These are phyloP conservation scores for Cepaea nemoralis DNA, from an alignment of 1,140 invertebrate species.

Conservation along the genomic window DNA sequence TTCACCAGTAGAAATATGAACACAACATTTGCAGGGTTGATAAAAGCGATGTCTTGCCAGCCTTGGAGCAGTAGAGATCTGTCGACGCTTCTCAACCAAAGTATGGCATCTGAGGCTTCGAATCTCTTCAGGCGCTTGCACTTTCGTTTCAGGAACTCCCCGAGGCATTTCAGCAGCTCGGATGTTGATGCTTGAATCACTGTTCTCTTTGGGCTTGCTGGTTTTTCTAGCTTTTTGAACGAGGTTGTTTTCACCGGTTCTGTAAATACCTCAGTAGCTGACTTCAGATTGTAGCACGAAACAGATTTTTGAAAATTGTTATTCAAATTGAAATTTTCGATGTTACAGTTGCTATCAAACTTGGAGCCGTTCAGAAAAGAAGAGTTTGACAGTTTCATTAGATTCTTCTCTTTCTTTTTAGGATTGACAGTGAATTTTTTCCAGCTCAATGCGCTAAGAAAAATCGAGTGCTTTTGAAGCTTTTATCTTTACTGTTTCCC, in stretches of 20 bases:
- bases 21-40: constrained; percentile 99
- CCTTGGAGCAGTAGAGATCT: constrained; percentile 94
- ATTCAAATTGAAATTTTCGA: constrained; percentile 74
- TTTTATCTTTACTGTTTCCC: constrained; percentile 81
- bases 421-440: constrained; percentile 92
- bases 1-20: constrained; percentile 98
- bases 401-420: constrained; percentile 82
- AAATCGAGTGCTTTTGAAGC: constrained; percentile 94
- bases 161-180: constrained; percentile 96
- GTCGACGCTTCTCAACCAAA: constrained; percentile 98
- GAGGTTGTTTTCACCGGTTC: constrained; percentile 58
- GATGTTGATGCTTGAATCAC: constrained; percentile 98
- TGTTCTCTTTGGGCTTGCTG: constrained; percentile 76
- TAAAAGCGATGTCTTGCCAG: constrained; percentile 99
- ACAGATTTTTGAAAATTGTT: constrained; percentile 76
- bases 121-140: constrained; percentile 77
- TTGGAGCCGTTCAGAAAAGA: constrained; percentile 58
- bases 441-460: constrained; percentile 96
- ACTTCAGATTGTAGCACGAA: constrained; percentile 75
- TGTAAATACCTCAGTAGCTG: constrained; percentile 51
- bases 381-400: constrained; percentile 59
- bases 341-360: constrained; percentile 77
- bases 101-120: constrained; percentile 85
- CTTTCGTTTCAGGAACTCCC: constrained; percentile 90
- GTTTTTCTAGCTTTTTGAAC: constrained; percentile 61